phyloP scores from a whole-genome alignment of 2,113 vertebrate genomes.

The Psittacus erithacus region DNA sequence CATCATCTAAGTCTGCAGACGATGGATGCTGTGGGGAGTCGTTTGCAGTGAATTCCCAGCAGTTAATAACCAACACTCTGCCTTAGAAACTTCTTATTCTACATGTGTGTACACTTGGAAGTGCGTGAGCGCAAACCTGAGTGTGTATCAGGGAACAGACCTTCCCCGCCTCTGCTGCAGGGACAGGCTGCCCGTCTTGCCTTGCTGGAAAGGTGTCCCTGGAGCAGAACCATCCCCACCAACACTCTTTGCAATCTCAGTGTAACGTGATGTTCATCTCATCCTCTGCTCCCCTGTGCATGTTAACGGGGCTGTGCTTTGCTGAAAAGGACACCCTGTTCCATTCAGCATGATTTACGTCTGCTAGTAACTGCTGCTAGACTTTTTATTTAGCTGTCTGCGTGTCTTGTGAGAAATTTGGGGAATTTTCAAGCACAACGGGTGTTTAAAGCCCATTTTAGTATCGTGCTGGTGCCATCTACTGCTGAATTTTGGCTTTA shows the following conservation, averaged over 20 bases:
- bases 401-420: background rate
- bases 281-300: fast-evolving
- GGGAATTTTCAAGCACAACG: background rate
- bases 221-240: background rate
- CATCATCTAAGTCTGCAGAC: background rate
- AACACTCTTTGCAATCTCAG: background rate
- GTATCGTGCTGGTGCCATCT: conserved; percentile 64
- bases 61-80: background rate
- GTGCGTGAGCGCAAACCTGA: fast-evolving
- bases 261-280: fast-evolving
- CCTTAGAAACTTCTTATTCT: background rate
- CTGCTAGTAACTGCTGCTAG: background rate
- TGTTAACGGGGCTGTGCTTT: background rate
- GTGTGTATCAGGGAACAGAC: fast-evolving
- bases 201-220: background rate
- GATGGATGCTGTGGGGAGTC: background rate
- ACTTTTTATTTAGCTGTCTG: background rate
- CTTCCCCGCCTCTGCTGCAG: background rate
- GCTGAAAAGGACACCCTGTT: background rate
- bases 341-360: fast-evolving
- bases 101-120: fast-evolving
- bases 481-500: background rate
- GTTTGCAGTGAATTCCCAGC: background rate
- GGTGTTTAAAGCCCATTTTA: background rate
- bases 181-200: background rate